phyloP scores from a whole-genome alignment of 2,888 invertebrate genomes.

The Byasa hedistus region DNA sequence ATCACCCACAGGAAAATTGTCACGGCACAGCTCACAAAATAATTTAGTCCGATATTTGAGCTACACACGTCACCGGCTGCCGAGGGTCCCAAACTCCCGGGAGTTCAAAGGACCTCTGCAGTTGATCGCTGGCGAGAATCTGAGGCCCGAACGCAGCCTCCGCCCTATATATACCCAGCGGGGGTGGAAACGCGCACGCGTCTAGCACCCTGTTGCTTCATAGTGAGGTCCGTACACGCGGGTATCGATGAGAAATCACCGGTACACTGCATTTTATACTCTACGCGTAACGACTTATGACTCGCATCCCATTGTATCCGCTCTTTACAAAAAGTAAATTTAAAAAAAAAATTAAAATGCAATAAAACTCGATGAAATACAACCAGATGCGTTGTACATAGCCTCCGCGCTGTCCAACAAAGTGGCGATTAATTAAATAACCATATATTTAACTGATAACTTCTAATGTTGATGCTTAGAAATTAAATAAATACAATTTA shows the following conservation, averaged over 20 bases:
- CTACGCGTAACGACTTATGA: neutral
- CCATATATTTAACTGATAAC: no score
- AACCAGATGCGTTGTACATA: no score
- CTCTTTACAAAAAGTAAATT: neutral
- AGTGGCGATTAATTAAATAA: no score
- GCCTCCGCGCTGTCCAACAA: no score
- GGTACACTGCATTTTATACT: neutral
- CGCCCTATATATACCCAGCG: conserved; percentile 57
- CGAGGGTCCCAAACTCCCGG: conserved; percentile 39
- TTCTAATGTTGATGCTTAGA: no score
- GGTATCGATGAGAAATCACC: conserved; percentile 46
- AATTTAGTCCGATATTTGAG: conserved; percentile 34
- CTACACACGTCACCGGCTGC: conserved; percentile 41
- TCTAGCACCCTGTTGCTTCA: conserved; percentile 78
- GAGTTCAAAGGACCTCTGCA: conserved; percentile 45
- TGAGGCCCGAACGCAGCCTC: conserved; percentile 57
- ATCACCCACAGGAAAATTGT: conserved; percentile 41
- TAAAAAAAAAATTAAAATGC: neutral
- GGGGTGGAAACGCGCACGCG: conserved; percentile 75
- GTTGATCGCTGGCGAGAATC: conserved; percentile 56
- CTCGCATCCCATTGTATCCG: neutral
- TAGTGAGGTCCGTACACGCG: conserved; percentile 43
- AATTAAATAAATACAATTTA: no score
- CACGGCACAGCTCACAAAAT: conserved; percentile 50
- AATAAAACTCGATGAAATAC: no score